Percentiles rank a stretch among this genome's conserved stretches.
Evolutionary conservation across 2,113 vertebrate genomes (phyloP).

Genomic region (Pangasianodon hypophthalmus): DNA sequence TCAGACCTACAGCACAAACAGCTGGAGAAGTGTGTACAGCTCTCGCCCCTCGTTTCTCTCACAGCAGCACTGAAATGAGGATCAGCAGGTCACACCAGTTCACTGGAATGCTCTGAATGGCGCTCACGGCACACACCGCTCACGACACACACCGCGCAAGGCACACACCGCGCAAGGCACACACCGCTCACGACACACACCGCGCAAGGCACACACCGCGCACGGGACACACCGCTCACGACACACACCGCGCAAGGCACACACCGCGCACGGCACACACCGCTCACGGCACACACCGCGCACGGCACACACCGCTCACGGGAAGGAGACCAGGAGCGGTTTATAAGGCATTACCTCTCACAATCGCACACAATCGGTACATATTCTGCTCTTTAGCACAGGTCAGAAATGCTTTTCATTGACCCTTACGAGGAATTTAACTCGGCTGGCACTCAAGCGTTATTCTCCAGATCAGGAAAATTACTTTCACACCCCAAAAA

Average conservation of each 20-base stretch:
- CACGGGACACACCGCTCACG: neutral
- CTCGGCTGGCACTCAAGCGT: neutral
- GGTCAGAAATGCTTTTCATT: neutral
- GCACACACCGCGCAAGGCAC: too few relatives aligned
- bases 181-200: neutral
- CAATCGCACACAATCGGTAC: neutral
- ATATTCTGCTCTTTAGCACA: neutral
- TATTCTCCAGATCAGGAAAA: neutral
- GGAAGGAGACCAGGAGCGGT: neutral
- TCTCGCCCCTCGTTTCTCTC: neutral
- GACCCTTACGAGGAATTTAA: neutral
- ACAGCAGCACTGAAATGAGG: neutral
- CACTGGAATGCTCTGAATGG: too few relatives aligned
- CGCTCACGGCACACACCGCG: neutral
- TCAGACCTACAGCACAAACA: neutral
- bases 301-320: neutral
- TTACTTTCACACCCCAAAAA: neutral
- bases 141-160: neutral
- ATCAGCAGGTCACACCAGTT: constrained; percentile 1
- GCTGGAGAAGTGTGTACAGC: neutral
- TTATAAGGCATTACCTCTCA: neutral
- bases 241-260: neutral
- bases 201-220: too few relatives aligned
- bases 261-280: neutral
- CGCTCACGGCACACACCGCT: neutral